Evolutionary conservation across 2,888 invertebrate species (phyloP).

Genomic region (Itoplectis maculator): DNA sequence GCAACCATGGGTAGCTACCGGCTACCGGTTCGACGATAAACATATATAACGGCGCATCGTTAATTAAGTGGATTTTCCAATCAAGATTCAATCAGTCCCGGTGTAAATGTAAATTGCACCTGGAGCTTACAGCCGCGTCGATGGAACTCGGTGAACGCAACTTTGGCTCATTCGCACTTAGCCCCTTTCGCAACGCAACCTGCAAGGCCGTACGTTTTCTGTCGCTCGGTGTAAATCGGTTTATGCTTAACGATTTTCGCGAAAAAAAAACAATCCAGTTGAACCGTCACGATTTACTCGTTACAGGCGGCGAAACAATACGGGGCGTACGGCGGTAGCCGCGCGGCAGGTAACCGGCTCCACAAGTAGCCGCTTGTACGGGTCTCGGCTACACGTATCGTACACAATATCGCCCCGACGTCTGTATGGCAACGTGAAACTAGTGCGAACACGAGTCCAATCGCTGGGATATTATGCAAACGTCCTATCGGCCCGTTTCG

Average conservation of each 20-base stretch:
- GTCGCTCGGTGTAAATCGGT: not conserved
- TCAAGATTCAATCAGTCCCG: slow-evolving; percentile 82
- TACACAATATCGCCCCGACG: slow-evolving; percentile 21
- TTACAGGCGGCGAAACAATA: slow-evolving; percentile 12
- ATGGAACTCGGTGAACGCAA: slow-evolving; percentile 3
- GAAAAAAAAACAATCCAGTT: too few species aligned
- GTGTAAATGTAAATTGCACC: slow-evolving; percentile 81
- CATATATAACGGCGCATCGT: slow-evolving; percentile 78
- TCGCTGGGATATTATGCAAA: slow-evolving; percentile 57
- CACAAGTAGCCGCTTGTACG: slow-evolving; percentile 25
- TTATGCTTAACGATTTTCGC: not conserved
- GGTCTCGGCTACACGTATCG: slow-evolving; percentile 1
- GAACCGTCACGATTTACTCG: slow-evolving; percentile 29
- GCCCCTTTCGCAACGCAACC: slow-evolving; percentile 35
- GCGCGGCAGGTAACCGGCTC: slow-evolving; percentile 1
- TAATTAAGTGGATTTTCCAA: slow-evolving; percentile 82
- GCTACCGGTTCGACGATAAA: slow-evolving; percentile 74
- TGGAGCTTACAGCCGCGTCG: slow-evolving; percentile 26
- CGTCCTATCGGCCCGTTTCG: slow-evolving; percentile 42
- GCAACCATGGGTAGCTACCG: not conserved
- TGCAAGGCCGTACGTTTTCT: slow-evolving; percentile 54
- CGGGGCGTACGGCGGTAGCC: slow-evolving; percentile 34
- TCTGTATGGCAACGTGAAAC: slow-evolving; percentile 33
- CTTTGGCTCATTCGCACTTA: slow-evolving; percentile 45
- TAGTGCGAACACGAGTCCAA: slow-evolving; percentile 52